These are phyloP conservation scores for Triplophysa rosa DNA, from an alignment of 2,113 vertebrate species.

Conservation along the genomic window DNA sequence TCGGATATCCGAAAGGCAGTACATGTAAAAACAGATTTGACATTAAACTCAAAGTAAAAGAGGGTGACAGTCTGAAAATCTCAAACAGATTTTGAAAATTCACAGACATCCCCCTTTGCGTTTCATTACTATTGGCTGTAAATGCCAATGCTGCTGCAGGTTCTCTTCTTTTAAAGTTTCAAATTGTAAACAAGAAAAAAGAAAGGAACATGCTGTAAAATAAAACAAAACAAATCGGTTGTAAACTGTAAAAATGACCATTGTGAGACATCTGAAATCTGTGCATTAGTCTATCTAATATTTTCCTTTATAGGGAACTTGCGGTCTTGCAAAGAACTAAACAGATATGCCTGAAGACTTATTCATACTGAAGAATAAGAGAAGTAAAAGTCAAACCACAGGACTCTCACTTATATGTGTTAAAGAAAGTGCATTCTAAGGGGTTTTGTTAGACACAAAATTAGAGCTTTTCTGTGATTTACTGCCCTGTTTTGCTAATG, in stretches of 20 bases:
- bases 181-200: background rate
- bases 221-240: background rate
- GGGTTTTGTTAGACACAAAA: slow-evolving; percentile 13
- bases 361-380: background rate
- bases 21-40: slow-evolving; percentile 46
- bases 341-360: background rate
- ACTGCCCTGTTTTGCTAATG: background rate
- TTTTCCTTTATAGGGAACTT: background rate
- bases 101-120: slow-evolving; percentile 11
- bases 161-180: background rate
- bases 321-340: background rate
- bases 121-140: slow-evolving; percentile 29
- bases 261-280: background rate
- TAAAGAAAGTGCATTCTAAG: slow-evolving; percentile 19
- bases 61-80: slow-evolving; percentile 32
- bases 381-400: slow-evolving; percentile 22
- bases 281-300: background rate
- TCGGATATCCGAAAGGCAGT: slow-evolving; percentile 15
- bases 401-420: slow-evolving; percentile 11
- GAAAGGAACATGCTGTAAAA: too few relatives aligned
- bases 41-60: slow-evolving; percentile 49
- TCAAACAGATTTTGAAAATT: slow-evolving; percentile 34
- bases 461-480: background rate
- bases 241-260: background rate
- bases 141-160: slow-evolving; percentile 37